Percentiles rank a stretch among this genome's conserved stretches.
These are phyloP conservation scores for Lissonota sp. DNA, from an alignment of 2,888 invertebrate species.

Conservation along the genomic window DNA sequence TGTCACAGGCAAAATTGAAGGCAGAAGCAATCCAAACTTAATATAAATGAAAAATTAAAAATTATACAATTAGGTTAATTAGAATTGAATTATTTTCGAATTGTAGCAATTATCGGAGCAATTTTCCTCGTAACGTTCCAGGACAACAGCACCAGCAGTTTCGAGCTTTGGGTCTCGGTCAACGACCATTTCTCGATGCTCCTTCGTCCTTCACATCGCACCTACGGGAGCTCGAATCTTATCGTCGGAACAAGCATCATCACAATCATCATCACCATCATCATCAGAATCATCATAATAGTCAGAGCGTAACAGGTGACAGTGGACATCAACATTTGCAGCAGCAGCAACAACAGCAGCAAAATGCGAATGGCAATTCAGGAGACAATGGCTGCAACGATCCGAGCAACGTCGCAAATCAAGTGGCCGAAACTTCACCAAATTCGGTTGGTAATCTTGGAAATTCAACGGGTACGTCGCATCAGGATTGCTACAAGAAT, in stretches of 20 bases:
- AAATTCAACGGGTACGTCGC: slow-evolving; percentile 75
- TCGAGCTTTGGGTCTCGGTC: slow-evolving; percentile 90
- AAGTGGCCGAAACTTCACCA: slow-evolving; percentile 76
- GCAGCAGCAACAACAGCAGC: slow-evolving; percentile 53
- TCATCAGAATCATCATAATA: slow-evolving; percentile 74
- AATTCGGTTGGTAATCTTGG: slow-evolving; percentile 79
- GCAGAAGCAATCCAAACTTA: too few relatives aligned
- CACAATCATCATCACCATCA: slow-evolving; percentile 81
- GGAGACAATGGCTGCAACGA: slow-evolving; percentile 76
- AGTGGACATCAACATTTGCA: slow-evolving; percentile 55
- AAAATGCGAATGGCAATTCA: slow-evolving; percentile 75
- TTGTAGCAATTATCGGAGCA: slow-evolving; percentile 42
- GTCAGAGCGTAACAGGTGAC: slow-evolving; percentile 55
- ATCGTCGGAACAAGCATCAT: slow-evolving; percentile 88
- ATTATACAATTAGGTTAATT: not conserved
- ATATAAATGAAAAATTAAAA: too few relatives aligned
- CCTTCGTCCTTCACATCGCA: slow-evolving; percentile 87
- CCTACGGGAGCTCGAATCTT: slow-evolving; percentile 89
- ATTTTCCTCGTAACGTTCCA: slow-evolving; percentile 71
- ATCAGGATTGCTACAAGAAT: slow-evolving; percentile 82
- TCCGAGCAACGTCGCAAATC: slow-evolving; percentile 74
- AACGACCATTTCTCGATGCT: slow-evolving; percentile 88
- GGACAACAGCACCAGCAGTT: slow-evolving; percentile 88
- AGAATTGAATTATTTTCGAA: not conserved
- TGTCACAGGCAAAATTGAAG: too few relatives aligned